A percentile compares a stretch with the other conserved stretches of the same genome.
Conservation (phyloP, 2,888 invertebrate genomes). For the Oxytorus armatus region DNA sequence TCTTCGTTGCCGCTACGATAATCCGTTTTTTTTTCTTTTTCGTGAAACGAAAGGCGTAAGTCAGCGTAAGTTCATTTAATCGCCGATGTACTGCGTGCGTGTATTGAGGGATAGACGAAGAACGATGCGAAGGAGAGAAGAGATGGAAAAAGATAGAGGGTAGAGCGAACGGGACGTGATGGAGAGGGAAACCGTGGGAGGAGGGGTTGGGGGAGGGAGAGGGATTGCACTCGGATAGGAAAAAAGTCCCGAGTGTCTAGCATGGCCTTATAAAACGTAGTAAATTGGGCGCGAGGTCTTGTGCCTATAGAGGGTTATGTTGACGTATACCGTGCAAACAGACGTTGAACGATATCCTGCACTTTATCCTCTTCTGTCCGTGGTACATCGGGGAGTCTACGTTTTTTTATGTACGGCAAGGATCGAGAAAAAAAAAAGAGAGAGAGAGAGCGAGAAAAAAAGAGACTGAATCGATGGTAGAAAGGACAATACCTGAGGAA, state of each 20-base stretch:
- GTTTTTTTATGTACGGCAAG: constrained; percentile 14
- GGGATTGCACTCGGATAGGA: constrained; percentile 66
- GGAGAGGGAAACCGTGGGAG: constrained; percentile 50
- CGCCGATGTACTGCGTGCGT: constrained; percentile 11
- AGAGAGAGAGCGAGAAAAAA: constrained; percentile 15
- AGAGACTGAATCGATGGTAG: constrained; percentile 33
- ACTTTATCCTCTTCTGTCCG: constrained; percentile 15
- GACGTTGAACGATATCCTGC: constrained; percentile 33
- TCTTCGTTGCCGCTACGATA: constrained; percentile 1
- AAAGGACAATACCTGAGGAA: constrained; percentile 63
- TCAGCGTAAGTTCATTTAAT: constrained; percentile 4
- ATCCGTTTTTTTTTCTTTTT: constrained; percentile 44
- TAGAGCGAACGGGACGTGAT: neutral
- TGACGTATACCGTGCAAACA: constrained; percentile 64
- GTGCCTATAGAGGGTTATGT: constrained; percentile 75
- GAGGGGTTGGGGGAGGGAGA: constrained; percentile 68
- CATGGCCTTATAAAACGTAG: constrained; percentile 66
- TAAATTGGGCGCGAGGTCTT: constrained; percentile 69
- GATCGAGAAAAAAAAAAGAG: constrained; percentile 4
- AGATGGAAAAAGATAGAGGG: constrained; percentile 22
- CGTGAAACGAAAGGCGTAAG: constrained; percentile 32
- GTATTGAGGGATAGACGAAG: constrained; percentile 17
- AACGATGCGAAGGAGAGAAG: neutral
- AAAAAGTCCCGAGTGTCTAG: constrained; percentile 38
- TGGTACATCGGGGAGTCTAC: constrained; percentile 5